phyloP scores from a whole-genome alignment of 2,797 vertebrate genomes.

The Peromyscus nudipes region DNA sequence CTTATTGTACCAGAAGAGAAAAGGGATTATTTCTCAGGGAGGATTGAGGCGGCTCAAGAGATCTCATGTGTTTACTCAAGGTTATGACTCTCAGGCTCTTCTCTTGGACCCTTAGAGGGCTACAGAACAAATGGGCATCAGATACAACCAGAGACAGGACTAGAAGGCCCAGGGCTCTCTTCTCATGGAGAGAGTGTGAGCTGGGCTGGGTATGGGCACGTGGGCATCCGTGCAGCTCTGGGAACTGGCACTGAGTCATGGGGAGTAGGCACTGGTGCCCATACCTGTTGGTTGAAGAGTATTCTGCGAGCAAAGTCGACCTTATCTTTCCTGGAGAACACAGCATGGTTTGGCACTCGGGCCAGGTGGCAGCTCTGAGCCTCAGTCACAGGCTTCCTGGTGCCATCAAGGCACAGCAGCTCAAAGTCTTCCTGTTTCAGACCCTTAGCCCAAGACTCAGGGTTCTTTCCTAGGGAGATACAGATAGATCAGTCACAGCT shows the following conservation, averaged over 20 bases:
- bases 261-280: background rate
- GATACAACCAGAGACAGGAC: background rate
- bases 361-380: constrained; percentile 90
- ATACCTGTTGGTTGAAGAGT: constrained; percentile 92
- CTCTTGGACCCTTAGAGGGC: background rate
- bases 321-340: constrained; percentile 91
- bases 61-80: background rate
- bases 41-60: background rate
- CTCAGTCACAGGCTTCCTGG: constrained; percentile 81
- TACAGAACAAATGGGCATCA: background rate
- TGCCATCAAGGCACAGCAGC: constrained; percentile 91
- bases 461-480: constrained; percentile 84
- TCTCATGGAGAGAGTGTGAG: background rate
- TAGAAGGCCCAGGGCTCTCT: background rate
- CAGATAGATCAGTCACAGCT: background rate
- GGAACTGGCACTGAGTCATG: background rate
- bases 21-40: background rate
- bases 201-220: background rate
- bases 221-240: background rate
- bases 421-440: constrained; percentile 86
- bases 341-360: constrained; percentile 92
- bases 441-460: constrained; percentile 85
- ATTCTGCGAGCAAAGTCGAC: constrained; percentile 83
- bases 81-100: background rate
- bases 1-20: background rate